Conservation (phyloP, 2,888 invertebrate species). For the Amphipyra berbera region DNA sequence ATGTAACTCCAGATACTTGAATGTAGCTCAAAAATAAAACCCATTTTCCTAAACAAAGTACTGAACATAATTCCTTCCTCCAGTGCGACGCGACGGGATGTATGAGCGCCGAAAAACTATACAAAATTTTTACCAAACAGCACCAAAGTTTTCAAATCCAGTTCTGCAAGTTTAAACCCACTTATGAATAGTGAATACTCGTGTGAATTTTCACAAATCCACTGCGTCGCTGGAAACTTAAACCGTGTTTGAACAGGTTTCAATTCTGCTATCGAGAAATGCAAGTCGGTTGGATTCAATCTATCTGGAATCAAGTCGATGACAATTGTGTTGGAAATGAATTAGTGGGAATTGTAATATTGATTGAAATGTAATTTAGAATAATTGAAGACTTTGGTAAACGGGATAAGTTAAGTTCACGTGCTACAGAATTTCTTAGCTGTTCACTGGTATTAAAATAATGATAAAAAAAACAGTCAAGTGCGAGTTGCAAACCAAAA, state of each 20-base stretch:
- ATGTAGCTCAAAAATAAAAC: background rate
- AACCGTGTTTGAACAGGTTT: slow-evolving; percentile 63
- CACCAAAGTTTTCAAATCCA: slow-evolving; percentile 61
- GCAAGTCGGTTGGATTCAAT: slow-evolving; percentile 50
- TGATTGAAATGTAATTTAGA: slow-evolving; percentile 1
- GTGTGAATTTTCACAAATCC: slow-evolving; percentile 62
- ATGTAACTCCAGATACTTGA: too few relatives aligned
- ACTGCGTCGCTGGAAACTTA: slow-evolving; percentile 57
- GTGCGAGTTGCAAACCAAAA: too few relatives aligned
- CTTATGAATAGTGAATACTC: slow-evolving; percentile 63
- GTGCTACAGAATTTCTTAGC: too few relatives aligned
- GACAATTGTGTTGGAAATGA: slow-evolving; percentile 46
- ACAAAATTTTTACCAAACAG: slow-evolving; percentile 52
- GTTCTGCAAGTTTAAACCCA: slow-evolving; percentile 65
- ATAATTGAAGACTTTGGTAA: background rate
- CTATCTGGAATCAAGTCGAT: slow-evolving; percentile 49
- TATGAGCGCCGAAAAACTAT: slow-evolving; percentile 36
- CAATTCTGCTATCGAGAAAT: slow-evolving; percentile 55
- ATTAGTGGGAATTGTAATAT: slow-evolving; percentile 22
- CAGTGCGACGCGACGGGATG: slow-evolving; percentile 1
- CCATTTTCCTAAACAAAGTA: background rate
- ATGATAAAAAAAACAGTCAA: too few relatives aligned
- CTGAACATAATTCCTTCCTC: background rate
- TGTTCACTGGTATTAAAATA: too few relatives aligned
- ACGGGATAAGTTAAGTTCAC: too few relatives aligned